phyloP scores from a whole-genome alignment of 2,113 vertebrate species.

The Caranx melampygus region DNA sequence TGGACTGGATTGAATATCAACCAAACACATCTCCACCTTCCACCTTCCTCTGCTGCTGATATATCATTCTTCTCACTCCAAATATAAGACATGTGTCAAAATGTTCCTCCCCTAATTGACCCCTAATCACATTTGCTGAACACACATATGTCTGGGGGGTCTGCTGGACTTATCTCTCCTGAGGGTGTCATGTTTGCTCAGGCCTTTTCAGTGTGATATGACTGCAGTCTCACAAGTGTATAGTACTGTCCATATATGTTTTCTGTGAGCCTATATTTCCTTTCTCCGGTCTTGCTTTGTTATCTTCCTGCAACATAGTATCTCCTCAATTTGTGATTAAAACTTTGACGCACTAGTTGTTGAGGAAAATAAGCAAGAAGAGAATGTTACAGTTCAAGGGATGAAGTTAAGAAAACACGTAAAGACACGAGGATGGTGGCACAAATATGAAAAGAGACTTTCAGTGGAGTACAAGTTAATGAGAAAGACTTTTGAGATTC shows the following conservation, averaged over 20 bases:
- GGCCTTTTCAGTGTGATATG: conserved; percentile 13
- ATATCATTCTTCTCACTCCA: conserved; percentile 64
- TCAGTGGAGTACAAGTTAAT: conserved; percentile 18
- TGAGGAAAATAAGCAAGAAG: neutral
- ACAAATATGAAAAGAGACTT: conserved; percentile 12
- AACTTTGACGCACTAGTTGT: too few relatives aligned
- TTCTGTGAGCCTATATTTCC: conserved; percentile 11
- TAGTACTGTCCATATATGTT: neutral
- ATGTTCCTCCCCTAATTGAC: conserved; percentile 72
- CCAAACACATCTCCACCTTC: conserved; percentile 39
- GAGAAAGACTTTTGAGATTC: conserved; percentile 5
- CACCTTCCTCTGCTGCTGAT: conserved; percentile 47
- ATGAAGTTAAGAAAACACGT: conserved; percentile 23
- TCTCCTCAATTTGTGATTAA: too few relatives aligned
- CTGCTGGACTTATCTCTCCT: conserved; percentile 52
- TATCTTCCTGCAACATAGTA: too few relatives aligned
- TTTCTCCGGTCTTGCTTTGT: neutral
- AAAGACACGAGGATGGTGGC: neutral
- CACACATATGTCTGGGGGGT: conserved; percentile 75
- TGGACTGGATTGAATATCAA: conserved; percentile 55
- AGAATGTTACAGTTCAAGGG: neutral
- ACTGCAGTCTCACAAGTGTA: conserved; percentile 15
- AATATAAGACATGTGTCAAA: conserved; percentile 81
- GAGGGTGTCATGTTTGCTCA: conserved; percentile 71
- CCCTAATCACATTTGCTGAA: conserved; percentile 80